Percentiles rank a stretch among this genome's conserved stretches.
Conservation (phyloP, 2,888 invertebrate genomes). For the Rhagophthalmus giganteus region DNA sequence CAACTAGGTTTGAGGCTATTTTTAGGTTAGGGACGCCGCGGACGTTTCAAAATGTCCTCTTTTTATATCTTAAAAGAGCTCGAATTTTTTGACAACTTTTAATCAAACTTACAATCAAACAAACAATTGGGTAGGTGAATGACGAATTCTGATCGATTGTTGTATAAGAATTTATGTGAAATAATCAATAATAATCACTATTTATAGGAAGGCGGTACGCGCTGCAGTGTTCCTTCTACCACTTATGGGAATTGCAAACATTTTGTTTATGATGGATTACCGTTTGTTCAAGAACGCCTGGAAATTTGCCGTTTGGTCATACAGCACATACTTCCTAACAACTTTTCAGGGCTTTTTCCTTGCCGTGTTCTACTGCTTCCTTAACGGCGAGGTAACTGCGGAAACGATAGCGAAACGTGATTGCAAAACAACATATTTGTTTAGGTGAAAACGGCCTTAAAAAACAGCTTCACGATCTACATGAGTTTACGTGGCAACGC, state of each 20-base stretch:
- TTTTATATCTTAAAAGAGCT: too few relatives aligned
- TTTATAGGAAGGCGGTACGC: conserved; percentile 73
- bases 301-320: conserved; percentile 79
- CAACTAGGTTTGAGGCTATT: too few relatives aligned
- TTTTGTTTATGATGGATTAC: conserved; percentile 72
- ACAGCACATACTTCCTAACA: conserved; percentile 75
- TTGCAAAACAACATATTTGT: too few relatives aligned
- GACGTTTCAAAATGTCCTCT: too few relatives aligned
- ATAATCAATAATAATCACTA: too few relatives aligned
- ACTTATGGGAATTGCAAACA: conserved; percentile 78
- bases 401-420: too few relatives aligned
- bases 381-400: conserved; percentile 78
- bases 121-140: too few relatives aligned
- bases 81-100: too few relatives aligned
- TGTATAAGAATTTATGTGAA: too few relatives aligned
- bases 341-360: conserved; percentile 85
- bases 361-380: conserved; percentile 78
- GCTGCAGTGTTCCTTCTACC: conserved; percentile 80
- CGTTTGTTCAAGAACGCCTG: conserved; percentile 64
- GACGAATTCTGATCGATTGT: too few relatives aligned
- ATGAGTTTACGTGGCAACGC: conserved; percentile 53
- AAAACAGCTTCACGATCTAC: conserved; percentile 56
- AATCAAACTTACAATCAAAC: too few relatives aligned
- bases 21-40: too few relatives aligned
- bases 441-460: conserved; percentile 56